Percentiles rank a stretch among this genome's conserved stretches.
phyloP scores from a whole-genome alignment of 2,113 vertebrate species.

The Elephas maximus region DNA sequence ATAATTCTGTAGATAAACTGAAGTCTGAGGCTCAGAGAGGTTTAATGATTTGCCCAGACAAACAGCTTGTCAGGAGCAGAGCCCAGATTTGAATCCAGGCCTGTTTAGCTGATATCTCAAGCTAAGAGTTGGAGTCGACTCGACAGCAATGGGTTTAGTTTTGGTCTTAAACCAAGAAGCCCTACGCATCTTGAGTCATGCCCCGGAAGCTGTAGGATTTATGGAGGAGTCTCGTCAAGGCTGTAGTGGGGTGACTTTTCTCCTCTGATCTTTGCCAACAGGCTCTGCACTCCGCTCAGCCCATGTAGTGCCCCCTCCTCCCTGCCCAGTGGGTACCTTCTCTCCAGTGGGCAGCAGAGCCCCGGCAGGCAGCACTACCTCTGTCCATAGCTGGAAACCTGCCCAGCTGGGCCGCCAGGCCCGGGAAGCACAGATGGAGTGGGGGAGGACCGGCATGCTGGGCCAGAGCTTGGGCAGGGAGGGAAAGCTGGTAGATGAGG shows the following conservation, averaged over 20 bases:
- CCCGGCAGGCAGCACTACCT: conserved; percentile 5
- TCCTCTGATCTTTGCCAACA: background rate
- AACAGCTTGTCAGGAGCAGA: background rate
- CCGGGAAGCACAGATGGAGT: background rate
- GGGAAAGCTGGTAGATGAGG: background rate
- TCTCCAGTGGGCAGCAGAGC: conserved; percentile 16
- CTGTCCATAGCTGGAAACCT: conserved; percentile 65
- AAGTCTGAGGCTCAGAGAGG: background rate
- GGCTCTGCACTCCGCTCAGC: background rate
- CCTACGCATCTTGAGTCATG: background rate
- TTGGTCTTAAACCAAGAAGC: background rate
- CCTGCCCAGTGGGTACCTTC: conserved; percentile 6
- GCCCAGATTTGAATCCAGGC: background rate
- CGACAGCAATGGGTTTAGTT: too few species aligned
- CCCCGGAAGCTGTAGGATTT: background rate
- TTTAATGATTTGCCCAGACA: background rate
- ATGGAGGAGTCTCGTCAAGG: background rate
- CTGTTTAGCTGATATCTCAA: background rate
- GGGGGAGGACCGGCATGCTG: background rate
- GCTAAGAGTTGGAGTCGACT: too few species aligned
- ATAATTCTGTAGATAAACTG: background rate
- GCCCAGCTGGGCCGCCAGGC: conserved; percentile 6
- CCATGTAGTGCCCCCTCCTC: background rate
- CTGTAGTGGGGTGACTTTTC: background rate
- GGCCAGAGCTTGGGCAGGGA: background rate